Percentiles rank a stretch among this genome's conserved stretches.
These are phyloP conservation scores for Cryptus viduatorius DNA, from an alignment of 2,888 invertebrate genomes.

Conservation along the genomic window DNA sequence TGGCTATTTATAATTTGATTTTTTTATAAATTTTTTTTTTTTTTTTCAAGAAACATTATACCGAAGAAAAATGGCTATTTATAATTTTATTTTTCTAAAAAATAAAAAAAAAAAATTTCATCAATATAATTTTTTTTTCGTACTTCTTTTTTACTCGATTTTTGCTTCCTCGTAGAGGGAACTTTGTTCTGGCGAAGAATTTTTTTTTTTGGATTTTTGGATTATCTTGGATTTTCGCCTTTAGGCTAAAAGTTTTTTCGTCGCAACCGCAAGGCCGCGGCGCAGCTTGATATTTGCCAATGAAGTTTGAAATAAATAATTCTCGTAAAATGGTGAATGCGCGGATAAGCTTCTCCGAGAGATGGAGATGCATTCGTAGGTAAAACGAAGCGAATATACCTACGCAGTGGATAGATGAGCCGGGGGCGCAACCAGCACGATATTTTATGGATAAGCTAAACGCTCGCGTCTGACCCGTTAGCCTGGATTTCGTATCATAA, in stretches of 20 bases:
- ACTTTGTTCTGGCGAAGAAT: too few relatives aligned
- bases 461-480: slow-evolving; percentile 68
- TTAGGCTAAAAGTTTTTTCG: background rate
- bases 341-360: slow-evolving; percentile 40
- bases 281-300: slow-evolving; percentile 10
- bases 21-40: too few relatives aligned
- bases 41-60: too few relatives aligned
- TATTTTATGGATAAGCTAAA: slow-evolving; percentile 69
- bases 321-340: slow-evolving; percentile 42
- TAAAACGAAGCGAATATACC: slow-evolving; percentile 24
- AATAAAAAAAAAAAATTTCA: too few relatives aligned
- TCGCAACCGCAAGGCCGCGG: background rate
- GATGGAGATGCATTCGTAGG: slow-evolving; percentile 21
- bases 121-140: too few relatives aligned
- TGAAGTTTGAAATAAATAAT: background rate
- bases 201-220: too few relatives aligned
- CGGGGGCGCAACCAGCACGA: slow-evolving; percentile 48
- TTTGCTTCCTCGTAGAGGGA: too few relatives aligned
- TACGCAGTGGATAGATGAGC: slow-evolving; percentile 38
- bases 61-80: too few relatives aligned
- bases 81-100: too few relatives aligned
- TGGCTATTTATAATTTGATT: too few relatives aligned
- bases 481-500: slow-evolving; percentile 69
- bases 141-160: too few relatives aligned
- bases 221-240: background rate